phyloP scores from a whole-genome alignment of 2,888 invertebrate genomes.

The Hypomecis punctinalis region DNA sequence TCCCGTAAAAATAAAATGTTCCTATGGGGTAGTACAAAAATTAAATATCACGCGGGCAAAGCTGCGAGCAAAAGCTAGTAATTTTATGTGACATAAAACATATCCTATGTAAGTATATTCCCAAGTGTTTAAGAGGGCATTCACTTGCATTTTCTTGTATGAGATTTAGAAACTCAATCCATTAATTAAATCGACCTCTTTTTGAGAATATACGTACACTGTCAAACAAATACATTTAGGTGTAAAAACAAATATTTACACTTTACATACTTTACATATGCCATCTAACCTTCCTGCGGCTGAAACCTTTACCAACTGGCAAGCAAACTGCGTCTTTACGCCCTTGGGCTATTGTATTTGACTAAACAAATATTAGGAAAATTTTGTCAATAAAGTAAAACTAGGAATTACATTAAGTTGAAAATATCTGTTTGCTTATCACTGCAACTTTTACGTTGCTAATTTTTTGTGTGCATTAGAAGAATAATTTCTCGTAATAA shows the following conservation, averaged over 20 bases:
- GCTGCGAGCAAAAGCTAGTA: too few species aligned
- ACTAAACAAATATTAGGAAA: slow-evolving; percentile 8
- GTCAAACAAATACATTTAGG: slow-evolving; percentile 3
- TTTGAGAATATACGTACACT: not conserved
- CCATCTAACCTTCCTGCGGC: not conserved
- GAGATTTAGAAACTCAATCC: not conserved
- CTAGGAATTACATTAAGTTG: slow-evolving; percentile 5
- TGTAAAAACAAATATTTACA: slow-evolving; percentile 11
- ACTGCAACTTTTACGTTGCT: slow-evolving; percentile 15
- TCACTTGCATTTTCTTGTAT: not conserved
- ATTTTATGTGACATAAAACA: too few species aligned
- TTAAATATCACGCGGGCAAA: too few species aligned
- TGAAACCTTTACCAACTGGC: slow-evolving; percentile 4
- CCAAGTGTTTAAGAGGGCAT: not conserved
- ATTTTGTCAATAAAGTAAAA: slow-evolving; percentile 8
- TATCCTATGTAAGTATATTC: too few species aligned
- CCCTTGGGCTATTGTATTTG: slow-evolving; percentile 7
- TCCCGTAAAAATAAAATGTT: too few species aligned
- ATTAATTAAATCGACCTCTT: not conserved
- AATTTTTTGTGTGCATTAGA: slow-evolving; percentile 8
- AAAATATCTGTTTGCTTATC: slow-evolving; percentile 6
- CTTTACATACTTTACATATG: slow-evolving; percentile 1
- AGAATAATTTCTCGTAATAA: not conserved
- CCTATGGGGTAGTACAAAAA: too few species aligned
- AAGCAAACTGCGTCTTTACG: slow-evolving; percentile 3